A percentile compares a stretch with the other conserved stretches of the same genome.
These are phyloP conservation scores for Brachyrhaphis roseni DNA, from an alignment of 2,797 vertebrate genomes.

Conservation along the genomic window DNA sequence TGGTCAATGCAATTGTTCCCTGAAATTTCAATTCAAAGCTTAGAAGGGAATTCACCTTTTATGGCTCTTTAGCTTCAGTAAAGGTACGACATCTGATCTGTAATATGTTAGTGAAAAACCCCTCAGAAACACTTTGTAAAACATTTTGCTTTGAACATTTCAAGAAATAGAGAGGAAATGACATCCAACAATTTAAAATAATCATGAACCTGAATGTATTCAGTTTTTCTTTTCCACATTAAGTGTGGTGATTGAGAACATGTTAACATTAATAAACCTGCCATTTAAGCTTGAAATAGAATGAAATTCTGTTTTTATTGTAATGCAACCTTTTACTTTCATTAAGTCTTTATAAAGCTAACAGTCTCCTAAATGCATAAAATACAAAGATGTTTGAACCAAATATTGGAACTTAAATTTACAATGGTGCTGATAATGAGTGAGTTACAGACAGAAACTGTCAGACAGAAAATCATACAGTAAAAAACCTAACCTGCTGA, in stretches of 20 bases:
- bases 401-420: not conserved
- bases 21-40: not conserved
- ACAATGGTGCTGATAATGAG: not conserved
- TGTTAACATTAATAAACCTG: not conserved
- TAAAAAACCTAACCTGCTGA: constrained; percentile 8
- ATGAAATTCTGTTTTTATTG: not conserved
- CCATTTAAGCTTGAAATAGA: not conserved
- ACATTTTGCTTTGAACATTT: not conserved
- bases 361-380: not conserved
- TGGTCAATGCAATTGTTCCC: not conserved
- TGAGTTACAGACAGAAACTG: not conserved
- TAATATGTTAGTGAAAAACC: not conserved
- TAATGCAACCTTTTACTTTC: not conserved
- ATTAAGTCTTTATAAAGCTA: not conserved
- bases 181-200: not conserved
- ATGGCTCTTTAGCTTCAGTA: not conserved
- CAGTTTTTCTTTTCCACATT: not conserved
- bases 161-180: not conserved
- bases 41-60: not conserved
- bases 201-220: not conserved
- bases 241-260: too few species aligned
- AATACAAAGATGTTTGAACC: not conserved
- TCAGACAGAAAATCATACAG: too few species aligned
- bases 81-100: not conserved
- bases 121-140: not conserved